phyloP scores from a whole-genome alignment of 1,140 invertebrate genomes.

The Augochlora pura region DNA sequence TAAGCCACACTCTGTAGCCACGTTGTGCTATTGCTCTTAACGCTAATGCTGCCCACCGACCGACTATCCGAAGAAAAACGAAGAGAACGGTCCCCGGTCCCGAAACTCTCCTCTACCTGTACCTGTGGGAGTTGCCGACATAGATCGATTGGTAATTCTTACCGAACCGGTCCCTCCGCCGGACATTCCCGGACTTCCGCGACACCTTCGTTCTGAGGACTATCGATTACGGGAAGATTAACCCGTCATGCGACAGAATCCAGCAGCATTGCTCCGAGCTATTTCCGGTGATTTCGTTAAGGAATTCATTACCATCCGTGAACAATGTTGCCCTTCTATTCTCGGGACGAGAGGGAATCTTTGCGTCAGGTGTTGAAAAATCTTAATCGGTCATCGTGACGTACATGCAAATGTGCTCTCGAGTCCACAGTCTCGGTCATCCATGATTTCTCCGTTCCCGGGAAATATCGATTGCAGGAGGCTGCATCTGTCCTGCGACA shows the following conservation, averaged over 20 bases:
- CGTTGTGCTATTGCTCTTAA: conserved; percentile 75
- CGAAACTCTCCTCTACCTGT: conserved; percentile 33
- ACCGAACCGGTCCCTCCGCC: conserved; percentile 31
- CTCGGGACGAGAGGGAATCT: neutral
- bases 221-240: conserved; percentile 10
- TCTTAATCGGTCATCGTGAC: neutral
- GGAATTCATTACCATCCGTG: neutral
- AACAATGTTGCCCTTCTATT: neutral
- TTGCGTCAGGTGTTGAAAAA: neutral
- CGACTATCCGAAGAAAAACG: conserved; percentile 57
- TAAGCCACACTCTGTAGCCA: conserved; percentile 69
- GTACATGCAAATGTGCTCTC: no score
- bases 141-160: conserved; percentile 64
- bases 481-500: no score
- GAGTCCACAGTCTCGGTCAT: no score
- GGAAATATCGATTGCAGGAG: no score
- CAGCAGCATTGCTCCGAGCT: neutral
- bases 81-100: conserved; percentile 12
- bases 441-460: no score
- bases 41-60: conserved; percentile 69
- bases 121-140: conserved; percentile 47
- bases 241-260: neutral
- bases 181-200: conserved; percentile 37
- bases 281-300: neutral
- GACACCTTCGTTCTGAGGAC: neutral